Evolutionary conservation across 2,113 vertebrate genomes (phyloP), one percentile per base, ranked within the genome.

Genomic region (Stegastes partitus): DNA sequence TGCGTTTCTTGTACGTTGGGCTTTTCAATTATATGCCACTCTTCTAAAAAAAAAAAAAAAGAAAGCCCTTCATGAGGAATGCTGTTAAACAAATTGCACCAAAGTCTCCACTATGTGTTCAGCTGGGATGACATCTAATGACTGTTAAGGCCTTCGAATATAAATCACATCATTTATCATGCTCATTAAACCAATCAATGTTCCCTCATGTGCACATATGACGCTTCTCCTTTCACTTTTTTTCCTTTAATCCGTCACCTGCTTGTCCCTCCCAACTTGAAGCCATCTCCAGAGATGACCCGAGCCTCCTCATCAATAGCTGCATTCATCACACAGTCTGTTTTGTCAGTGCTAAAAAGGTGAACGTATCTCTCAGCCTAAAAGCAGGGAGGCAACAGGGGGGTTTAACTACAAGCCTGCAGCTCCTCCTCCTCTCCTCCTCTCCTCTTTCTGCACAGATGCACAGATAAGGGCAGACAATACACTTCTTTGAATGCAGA

Each of bases 381-480:
- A 89, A 85, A 84, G 78, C 81, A 53, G 44, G 61, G 66, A 68
- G 83, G 63, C 78, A 82, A 59, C 75, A 70, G 81, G 58, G 58
- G 59, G 74, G 53, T 87, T 82, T 82, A 87, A 88, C 69, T 83
- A 75, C 76, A 79, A 68, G 61, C 31, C 54, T 68, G 44, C 74
- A 61, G 45, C 82, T 71, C 83, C 83, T 69, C 25, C 49, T 39
- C 54, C 28, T 66, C 81, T 71, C 83, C 83, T 69, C 25, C 49
- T 39, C 54, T 37, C 69, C 54, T 23, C 53, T 59, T 56, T 42
- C 69, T 80, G 75, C 86, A 77, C 61, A 86, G 91, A 95, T 94
- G 78, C 39, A 83, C 74, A 81, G 93, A 94, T 94, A 93, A 93
- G 83, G 77, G 56, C 64, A 86, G 84, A 93, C 91, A 92, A 93